Evolutionary conservation across 2,113 vertebrate species (phyloP).

Genomic region (Aegithalos caudatus): DNA sequence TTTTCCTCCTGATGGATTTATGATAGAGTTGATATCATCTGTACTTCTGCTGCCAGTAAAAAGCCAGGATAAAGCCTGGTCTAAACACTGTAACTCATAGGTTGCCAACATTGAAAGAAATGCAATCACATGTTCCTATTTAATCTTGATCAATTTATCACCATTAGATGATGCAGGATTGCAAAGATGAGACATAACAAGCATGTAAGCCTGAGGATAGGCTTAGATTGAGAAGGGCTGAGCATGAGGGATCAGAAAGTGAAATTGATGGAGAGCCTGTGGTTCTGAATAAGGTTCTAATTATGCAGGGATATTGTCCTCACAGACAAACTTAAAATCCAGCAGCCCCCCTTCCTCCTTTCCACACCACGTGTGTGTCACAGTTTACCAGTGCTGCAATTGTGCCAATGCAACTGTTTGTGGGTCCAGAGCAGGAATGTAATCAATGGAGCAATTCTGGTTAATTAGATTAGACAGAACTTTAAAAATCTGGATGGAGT

Average conservation of each 20-base stretch:
- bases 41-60: neutral
- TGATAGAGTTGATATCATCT: fast-evolving
- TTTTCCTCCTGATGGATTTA: neutral
- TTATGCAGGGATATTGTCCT: neutral
- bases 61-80: neutral
- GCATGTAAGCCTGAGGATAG: neutral
- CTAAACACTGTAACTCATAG: neutral
- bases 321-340: neutral
- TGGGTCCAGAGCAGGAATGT: neutral
- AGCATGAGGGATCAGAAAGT: neutral
- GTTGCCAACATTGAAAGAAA: neutral
- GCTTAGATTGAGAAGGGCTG: neutral
- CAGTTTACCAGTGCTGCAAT: neutral
- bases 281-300: neutral
- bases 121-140: neutral
- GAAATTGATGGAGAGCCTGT: neutral
- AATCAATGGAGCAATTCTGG: neutral
- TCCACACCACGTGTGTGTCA: neutral
- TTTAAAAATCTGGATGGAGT: neutral
- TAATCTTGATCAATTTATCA: neutral
- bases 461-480: neutral
- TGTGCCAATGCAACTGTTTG: neutral
- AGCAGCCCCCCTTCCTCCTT: neutral
- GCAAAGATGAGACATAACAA: neutral
- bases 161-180: neutral